These are phyloP conservation scores for Otis tarda DNA, from an alignment of 2,113 vertebrate genomes.

Conservation along the genomic window DNA sequence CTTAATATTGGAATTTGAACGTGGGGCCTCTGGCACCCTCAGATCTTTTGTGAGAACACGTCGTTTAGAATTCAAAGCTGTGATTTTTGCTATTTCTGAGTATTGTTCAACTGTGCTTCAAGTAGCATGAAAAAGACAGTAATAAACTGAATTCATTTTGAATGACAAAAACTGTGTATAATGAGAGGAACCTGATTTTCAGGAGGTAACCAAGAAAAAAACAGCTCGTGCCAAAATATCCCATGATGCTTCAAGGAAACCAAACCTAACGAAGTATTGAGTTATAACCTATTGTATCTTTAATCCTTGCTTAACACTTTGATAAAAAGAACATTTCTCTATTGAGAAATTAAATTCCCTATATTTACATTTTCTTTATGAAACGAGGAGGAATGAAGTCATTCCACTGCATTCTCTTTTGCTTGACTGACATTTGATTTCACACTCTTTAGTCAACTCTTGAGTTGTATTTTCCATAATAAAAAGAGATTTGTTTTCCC, in stretches of 20 bases:
- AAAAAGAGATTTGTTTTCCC: conserved; percentile 35
- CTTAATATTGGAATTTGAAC: neutral
- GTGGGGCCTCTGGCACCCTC: neutral
- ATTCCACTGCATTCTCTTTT: conserved; percentile 52
- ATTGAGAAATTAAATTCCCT: conserved; percentile 55
- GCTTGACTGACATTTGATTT: conserved; percentile 67
- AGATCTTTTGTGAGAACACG: neutral
- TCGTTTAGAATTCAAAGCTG: neutral
- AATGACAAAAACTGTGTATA: neutral
- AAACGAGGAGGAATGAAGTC: conserved; percentile 35
- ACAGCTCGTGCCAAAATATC: neutral
- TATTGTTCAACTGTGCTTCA: neutral
- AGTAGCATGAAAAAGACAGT: neutral
- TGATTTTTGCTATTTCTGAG: neutral
- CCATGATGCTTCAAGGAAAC: neutral
- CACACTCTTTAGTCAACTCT: conserved; percentile 23
- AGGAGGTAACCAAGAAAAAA: neutral
- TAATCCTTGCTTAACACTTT: conserved; percentile 66
- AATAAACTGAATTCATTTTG: neutral
- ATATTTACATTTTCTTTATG: conserved; percentile 57
- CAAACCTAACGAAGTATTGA: conserved; percentile 6
- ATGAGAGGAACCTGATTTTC: neutral
- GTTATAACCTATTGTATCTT: conserved; percentile 50
- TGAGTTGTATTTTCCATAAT: conserved; percentile 16
- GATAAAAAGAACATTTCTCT: conserved; percentile 56